These are phyloP conservation scores for Syrista parreyssii DNA, from an alignment of 2,888 invertebrate genomes.

Conservation along the genomic window DNA sequence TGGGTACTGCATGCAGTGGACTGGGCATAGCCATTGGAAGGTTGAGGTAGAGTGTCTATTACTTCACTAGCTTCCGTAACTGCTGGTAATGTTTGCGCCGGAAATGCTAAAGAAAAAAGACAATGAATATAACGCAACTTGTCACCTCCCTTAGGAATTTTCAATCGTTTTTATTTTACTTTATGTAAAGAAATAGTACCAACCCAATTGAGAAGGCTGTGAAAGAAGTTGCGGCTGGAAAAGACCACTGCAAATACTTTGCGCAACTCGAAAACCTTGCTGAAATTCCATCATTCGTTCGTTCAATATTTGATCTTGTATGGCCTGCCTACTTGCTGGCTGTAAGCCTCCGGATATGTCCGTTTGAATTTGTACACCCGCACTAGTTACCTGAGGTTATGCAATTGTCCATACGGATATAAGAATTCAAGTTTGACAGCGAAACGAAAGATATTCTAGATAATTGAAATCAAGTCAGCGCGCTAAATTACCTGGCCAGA, in stretches of 20 bases:
- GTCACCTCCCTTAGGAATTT: not conserved
- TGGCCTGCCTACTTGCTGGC: slow-evolving; percentile 44
- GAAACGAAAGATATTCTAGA: not conserved
- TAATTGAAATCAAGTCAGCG: not conserved
- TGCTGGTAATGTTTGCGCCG: slow-evolving; percentile 50
- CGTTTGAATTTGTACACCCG: slow-evolving; percentile 54
- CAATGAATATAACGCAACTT: not conserved
- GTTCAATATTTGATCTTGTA: slow-evolving; percentile 49
- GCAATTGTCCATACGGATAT: not conserved
- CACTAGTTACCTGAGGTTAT: slow-evolving; percentile 42
- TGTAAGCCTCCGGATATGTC: slow-evolving; percentile 53
- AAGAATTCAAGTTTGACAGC: slow-evolving; percentile 2
- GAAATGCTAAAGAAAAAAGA: slow-evolving; percentile 45
- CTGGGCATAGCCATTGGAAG: slow-evolving; percentile 43
- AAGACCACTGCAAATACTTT: slow-evolving; percentile 34
- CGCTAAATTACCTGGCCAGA: slow-evolving; percentile 28
- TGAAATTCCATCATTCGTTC: slow-evolving; percentile 41
- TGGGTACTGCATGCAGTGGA: slow-evolving; percentile 56
- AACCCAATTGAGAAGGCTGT: slow-evolving; percentile 55
- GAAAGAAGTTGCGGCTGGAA: slow-evolving; percentile 52
- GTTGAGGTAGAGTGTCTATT: slow-evolving; percentile 43
- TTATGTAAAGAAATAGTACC: slow-evolving; percentile 23
- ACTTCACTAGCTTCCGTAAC: slow-evolving; percentile 43
- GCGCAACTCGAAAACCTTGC: slow-evolving; percentile 40
- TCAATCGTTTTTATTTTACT: not conserved